Percentiles rank a stretch among this genome's conserved stretches.
Conservation (phyloP, 2,797 vertebrate genomes). For the Acanthopagrus latus region DNA sequence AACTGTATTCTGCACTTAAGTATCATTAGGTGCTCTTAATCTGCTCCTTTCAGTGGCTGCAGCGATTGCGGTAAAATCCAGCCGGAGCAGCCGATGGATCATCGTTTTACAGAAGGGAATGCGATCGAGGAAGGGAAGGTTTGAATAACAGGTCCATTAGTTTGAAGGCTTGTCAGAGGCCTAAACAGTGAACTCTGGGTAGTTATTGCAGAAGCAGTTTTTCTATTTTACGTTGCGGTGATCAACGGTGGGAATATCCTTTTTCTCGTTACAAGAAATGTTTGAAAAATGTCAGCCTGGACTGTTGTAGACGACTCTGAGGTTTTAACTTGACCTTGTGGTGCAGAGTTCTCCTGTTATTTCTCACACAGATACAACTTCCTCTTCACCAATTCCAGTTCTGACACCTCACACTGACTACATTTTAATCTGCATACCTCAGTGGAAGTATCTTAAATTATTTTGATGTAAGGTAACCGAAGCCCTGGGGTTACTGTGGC, state of each 20-base stretch:
- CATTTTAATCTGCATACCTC: too few species aligned
- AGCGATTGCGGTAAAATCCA: not conserved
- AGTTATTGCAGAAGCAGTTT: not conserved
- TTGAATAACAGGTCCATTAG: not conserved
- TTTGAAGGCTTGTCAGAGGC: not conserved
- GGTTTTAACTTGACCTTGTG: too few species aligned
- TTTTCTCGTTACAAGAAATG: not conserved
- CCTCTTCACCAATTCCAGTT: too few species aligned
- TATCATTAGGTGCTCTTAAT: conserved; percentile 38
- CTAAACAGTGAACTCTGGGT: not conserved
- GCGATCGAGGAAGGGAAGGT: not conserved
- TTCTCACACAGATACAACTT: too few species aligned
- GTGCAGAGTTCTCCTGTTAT: too few species aligned
- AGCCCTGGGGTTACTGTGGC: too few species aligned
- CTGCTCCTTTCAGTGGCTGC: not conserved
- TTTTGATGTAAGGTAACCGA: too few species aligned
- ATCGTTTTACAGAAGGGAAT: not conserved
- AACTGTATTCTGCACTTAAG: conserved; percentile 21
- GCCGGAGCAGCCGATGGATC: not conserved
- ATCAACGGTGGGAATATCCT: not conserved
- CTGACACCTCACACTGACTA: too few species aligned
- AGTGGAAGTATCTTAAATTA: too few species aligned
- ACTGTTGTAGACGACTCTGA: too few species aligned
- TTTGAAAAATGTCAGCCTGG: too few species aligned
- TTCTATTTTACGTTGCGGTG: not conserved